These are phyloP conservation scores for Zapus hudsonius DNA, from an alignment of 2,113 vertebrate species.

Conservation along the genomic window DNA sequence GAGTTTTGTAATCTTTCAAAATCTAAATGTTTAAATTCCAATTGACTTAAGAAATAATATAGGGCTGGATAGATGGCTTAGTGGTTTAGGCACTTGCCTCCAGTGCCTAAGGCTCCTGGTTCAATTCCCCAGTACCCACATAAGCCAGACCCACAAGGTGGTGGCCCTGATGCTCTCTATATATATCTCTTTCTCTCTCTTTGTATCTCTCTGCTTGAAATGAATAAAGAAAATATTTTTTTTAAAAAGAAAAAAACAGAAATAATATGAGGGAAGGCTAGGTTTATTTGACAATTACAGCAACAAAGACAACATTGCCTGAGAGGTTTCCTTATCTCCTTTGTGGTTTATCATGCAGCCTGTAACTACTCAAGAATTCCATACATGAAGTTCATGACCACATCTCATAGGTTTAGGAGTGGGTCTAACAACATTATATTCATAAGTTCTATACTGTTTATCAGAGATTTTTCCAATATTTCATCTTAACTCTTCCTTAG, in stretches of 20 bases:
- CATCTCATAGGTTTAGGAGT: neutral
- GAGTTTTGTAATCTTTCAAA: neutral
- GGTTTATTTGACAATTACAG: too few species aligned
- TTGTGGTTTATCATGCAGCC: neutral
- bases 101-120: too few species aligned
- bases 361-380: neutral
- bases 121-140: too few species aligned
- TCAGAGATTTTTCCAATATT: neutral
- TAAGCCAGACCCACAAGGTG: too few species aligned
- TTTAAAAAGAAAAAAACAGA: too few species aligned
- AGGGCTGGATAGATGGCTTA: too few species aligned
- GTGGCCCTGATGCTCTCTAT: too few species aligned
- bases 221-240: too few species aligned
- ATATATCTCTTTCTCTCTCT: too few species aligned
- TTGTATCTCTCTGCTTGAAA: too few species aligned
- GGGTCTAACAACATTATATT: neutral
- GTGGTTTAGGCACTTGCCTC: too few species aligned
- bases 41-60: neutral
- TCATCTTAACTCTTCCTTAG: neutral
- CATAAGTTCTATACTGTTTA: neutral
- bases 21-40: neutral
- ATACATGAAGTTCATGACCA: neutral
- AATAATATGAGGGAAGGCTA: neutral
- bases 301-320: neutral
- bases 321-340: neutral